Conservation (phyloP, 2,113 vertebrate genomes). For the Solea senegalensis region DNA sequence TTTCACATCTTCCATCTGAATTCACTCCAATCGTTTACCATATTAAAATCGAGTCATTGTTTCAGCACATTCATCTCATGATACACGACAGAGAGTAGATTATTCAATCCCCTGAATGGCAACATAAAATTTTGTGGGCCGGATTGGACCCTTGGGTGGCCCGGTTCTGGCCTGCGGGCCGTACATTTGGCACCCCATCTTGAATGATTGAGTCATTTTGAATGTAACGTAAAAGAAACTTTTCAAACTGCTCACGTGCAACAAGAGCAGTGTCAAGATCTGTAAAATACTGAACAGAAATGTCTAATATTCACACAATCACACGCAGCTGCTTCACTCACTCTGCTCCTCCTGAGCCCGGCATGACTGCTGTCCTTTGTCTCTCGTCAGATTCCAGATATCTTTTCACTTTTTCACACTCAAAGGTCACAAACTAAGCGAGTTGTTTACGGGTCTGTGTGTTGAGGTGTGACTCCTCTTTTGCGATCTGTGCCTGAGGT, state of each 20-base stretch:
- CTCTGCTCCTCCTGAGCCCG: constrained; percentile 68
- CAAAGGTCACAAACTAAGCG: background rate
- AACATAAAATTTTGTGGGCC: too few relatives aligned
- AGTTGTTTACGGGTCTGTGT: background rate
- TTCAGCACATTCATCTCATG: too few relatives aligned
- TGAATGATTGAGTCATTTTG: too few relatives aligned
- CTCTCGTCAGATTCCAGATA: constrained; percentile 14
- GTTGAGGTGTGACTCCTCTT: background rate
- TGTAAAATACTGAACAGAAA: background rate
- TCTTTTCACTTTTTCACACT: constrained; percentile 4
- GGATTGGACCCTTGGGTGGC: too few relatives aligned
- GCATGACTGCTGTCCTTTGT: constrained; percentile 63
- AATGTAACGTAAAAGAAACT: background rate
- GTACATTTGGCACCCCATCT: too few relatives aligned
- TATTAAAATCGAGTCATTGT: too few relatives aligned
- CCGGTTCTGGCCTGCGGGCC: too few relatives aligned
- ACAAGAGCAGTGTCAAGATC: background rate
- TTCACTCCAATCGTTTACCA: too few relatives aligned
- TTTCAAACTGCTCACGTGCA: background rate
- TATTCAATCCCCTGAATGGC: too few relatives aligned
- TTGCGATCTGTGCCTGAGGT: constrained; percentile 14
- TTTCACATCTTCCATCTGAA: too few relatives aligned
- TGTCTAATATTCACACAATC: background rate
- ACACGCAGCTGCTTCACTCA: constrained; percentile 66
- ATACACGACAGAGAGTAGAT: too few relatives aligned